Evolutionary conservation across 2,888 invertebrate species (phyloP), one percentile per base, ranked within the genome.

Genomic region (Tachina lurida): DNA sequence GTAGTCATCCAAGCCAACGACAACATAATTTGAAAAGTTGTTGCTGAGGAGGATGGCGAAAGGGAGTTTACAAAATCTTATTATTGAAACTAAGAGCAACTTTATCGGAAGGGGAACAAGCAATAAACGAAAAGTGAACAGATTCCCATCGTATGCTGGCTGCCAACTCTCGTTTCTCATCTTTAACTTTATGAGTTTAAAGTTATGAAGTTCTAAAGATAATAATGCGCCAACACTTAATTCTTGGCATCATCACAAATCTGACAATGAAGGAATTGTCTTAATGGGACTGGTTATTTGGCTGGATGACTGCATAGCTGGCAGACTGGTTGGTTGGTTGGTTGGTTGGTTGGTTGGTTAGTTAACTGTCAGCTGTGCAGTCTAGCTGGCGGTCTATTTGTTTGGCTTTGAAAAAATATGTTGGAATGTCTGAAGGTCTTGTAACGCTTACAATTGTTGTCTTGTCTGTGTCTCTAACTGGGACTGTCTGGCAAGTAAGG

Each of bases 181-280:
- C 79, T 86, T 86, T 79, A 62, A 79, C 76, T 86, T 86, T 86
- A 80, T 73, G 86, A 83, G 60, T 71, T 86, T 78, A 81, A 86
- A 91, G 89, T 90, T 91, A 92, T 92, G 90, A 92, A 92, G 90
- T 91, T 90, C 89, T 89, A 90, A 89, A 89, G 91, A 92, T 92
- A 91, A 92, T 92, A 91, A 92, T 92, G 90, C 89, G 89, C 90
- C 90, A 91, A 91, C 92, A 92, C 92, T 92, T 91, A 89, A 89
- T 89, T 89, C 88, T 91, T 90, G 91, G 91, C 91, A 90, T 89
- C 89, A 88, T 90, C 88, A 90, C 90, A 91, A 90, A 89, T 87
- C 87, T 79, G 79, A 86, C 83, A 86, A 86, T 74, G 80, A 65
- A 83, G 76, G 80, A 83, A 65, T 86, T 76, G 75, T 79, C 83